Evolutionary conservation across 2,113 vertebrate genomes (phyloP), one percentile per base, ranked within the genome.

Genomic region (Aepyceros melampus): DNA sequence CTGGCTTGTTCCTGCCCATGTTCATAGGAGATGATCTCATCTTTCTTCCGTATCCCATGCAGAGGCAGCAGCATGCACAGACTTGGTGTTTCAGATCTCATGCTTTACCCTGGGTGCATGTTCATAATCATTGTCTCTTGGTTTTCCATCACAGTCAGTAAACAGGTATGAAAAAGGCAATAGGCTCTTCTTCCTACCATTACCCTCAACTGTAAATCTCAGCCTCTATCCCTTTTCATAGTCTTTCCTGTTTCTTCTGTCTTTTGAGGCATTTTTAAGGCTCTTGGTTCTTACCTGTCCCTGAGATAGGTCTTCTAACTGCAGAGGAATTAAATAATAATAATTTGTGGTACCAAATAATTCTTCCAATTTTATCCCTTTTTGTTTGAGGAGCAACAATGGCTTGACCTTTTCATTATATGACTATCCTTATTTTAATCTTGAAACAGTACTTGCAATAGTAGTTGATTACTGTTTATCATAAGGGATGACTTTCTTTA

Each of bases 41-140:
- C 55, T 76, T 84, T 85, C 74, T 55, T 51, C 29, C 60, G 83
- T 91, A 36, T 53, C 29, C 29, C 16, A 5, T 43, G 82, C 76
- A 83, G 81, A 97, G 78, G 56, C 67, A 93, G 83, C n/a, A 45
- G 36, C 92, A 43, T 89, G 96, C 55, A 95, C 60, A 96, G 89
- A 93, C 94, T 95, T 87, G 67, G 95, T 90, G n/a, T 92, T 92
- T 94, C 43, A 94, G 84, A 89, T 62, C 47, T 56, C 49, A 23
- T 33, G 78, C 60, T 56, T 93, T 79, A 31, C 58, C n/a, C 29
- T 88, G 40, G 17, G 10, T 95, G 85, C 11, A 9, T 21, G 40
- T 64, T 45, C 47, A 23, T 88, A 31, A 33, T 88, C 33, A 49
- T 40, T 49, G 87, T 88, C 53, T 92, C 84, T 13, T 87, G n/a